Conservation (phyloP, 2,113 vertebrate genomes). For the Corythornis vintsioides region DNA sequence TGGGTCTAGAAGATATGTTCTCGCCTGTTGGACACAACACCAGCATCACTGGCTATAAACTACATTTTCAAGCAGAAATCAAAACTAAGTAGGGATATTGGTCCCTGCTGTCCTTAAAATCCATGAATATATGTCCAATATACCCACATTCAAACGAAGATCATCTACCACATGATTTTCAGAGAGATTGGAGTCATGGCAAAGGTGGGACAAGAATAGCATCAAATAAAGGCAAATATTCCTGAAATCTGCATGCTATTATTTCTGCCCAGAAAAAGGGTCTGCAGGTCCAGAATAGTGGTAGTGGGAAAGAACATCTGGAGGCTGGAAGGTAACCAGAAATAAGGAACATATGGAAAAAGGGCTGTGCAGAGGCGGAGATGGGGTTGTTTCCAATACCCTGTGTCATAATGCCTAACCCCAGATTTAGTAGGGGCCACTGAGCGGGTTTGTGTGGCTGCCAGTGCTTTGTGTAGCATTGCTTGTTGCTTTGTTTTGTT, state of each 20-base stretch:
- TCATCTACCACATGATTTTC: conserved; percentile 10
- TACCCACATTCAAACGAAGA: background rate
- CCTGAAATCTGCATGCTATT: conserved; percentile 58
- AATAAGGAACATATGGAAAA: conserved; percentile 62
- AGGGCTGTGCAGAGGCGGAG: background rate
- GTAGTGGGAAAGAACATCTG: conserved; percentile 65
- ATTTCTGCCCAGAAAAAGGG: conserved; percentile 44
- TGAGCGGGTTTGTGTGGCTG: background rate
- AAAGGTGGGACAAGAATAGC: conserved; percentile 50
- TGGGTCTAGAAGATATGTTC: accelerated
- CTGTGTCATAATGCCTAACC: conserved; percentile 43
- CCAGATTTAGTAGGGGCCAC: conserved; percentile 40
- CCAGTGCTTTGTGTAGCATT: conserved; percentile 42
- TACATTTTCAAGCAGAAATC: background rate
- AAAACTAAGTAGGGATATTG: background rate
- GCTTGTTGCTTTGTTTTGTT: conserved; percentile 52
- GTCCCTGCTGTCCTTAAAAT: background rate
- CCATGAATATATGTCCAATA: background rate
- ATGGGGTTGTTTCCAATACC: conserved; percentile 52
- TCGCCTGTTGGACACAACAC: background rate
- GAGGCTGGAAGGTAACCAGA: conserved; percentile 56
- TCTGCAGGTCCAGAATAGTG: conserved; percentile 59
- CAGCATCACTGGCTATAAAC: background rate
- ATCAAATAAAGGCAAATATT: conserved; percentile 68
- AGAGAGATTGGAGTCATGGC: background rate